phyloP scores from a whole-genome alignment of 2,113 vertebrate genomes.

The Sphyrna mokarran region DNA sequence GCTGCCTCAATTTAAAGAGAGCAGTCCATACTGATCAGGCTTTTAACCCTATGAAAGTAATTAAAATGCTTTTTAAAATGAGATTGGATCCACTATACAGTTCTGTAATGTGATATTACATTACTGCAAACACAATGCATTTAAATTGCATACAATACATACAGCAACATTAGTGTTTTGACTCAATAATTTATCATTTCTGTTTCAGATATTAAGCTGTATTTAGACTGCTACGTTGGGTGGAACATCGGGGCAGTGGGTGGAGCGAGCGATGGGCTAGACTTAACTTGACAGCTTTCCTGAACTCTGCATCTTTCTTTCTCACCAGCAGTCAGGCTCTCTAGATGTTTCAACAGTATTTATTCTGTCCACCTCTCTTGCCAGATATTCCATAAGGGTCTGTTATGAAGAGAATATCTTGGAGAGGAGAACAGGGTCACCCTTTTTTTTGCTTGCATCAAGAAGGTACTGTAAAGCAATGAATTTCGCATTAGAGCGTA shows the following conservation, averaged over 20 bases:
- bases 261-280: too few species aligned
- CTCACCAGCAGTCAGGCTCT: neutral
- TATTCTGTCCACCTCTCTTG: neutral
- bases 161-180: neutral
- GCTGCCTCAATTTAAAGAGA: neutral
- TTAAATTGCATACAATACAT: neutral
- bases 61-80: neutral
- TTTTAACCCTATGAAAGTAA: neutral
- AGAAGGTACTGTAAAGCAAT: neutral
- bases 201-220: neutral
- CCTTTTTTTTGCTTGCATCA: neutral
- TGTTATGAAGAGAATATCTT: neutral
- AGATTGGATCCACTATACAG: neutral
- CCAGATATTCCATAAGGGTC: neutral
- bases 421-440: neutral
- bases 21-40: neutral
- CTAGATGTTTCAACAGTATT: neutral
- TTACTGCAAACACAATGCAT: neutral
- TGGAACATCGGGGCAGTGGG: neutral
- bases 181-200: neutral
- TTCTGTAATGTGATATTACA: neutral
- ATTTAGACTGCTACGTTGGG: neutral
- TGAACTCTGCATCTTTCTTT: neutral
- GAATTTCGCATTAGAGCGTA: neutral
- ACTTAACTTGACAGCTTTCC: neutral